Conservation (phyloP, 2,797 vertebrate species). For the Aselliscus stoliczkanus region DNA sequence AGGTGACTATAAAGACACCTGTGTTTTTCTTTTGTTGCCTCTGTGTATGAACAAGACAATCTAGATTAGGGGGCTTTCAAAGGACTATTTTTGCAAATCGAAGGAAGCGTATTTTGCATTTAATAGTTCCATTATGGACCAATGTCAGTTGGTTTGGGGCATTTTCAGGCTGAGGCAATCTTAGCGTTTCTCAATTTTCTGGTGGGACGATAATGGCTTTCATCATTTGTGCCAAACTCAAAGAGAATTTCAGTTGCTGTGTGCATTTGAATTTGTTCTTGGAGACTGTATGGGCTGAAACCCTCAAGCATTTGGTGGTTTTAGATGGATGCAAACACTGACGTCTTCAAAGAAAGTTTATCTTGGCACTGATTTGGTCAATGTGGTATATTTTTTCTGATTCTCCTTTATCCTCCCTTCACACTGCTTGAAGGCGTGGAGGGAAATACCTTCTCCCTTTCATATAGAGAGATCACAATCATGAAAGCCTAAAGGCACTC, state of each 20-base stretch:
- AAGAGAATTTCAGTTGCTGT: not conserved
- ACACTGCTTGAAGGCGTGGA: not conserved
- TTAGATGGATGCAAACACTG: not conserved
- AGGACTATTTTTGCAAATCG: not conserved
- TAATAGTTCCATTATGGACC: not conserved
- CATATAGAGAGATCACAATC: not conserved
- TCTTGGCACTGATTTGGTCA: not conserved
- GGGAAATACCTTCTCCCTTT: not conserved
- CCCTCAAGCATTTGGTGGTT: not conserved
- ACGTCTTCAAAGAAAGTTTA: not conserved
- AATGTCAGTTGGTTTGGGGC: not conserved
- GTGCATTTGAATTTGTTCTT: not conserved
- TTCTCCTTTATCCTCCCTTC: not conserved
- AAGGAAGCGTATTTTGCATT: slow-evolving; percentile 23
- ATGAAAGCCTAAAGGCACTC: not conserved
- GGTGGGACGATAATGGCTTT: not conserved
- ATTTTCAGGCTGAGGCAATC: slow-evolving; percentile 16
- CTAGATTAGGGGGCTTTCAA: not conserved
- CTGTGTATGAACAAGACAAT: not conserved
- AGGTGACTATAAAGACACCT: not conserved
- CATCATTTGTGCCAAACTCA: not conserved
- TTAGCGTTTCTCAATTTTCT: slow-evolving; percentile 1
- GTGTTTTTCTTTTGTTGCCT: not conserved
- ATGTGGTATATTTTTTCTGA: not conserved
- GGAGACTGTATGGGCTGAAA: not conserved